Conservation (phyloP, 1,140 invertebrate genomes). For the Brachionus manjavacas region DNA sequence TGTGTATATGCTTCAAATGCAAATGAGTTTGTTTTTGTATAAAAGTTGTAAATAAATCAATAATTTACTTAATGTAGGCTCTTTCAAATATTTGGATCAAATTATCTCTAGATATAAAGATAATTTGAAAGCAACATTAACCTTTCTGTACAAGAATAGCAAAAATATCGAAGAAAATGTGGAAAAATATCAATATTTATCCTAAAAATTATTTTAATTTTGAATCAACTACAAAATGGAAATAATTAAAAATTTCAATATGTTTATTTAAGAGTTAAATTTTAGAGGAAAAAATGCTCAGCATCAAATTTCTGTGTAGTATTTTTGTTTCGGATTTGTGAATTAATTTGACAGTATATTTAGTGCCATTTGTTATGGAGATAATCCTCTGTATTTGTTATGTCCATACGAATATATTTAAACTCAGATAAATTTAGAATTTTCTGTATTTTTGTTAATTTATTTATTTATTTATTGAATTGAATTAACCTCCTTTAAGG, state of each 20-base stretch:
- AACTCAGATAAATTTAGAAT: background rate
- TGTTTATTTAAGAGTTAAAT: background rate
- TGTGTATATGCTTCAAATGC: background rate
- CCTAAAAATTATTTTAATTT: too few species aligned
- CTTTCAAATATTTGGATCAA: background rate
- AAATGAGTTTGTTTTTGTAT: background rate
- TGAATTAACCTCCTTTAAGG: too few species aligned
- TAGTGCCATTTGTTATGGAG: background rate
- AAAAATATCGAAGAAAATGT: too few species aligned
- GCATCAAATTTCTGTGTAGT: background rate
- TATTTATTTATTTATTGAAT: too few species aligned
- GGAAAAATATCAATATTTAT: too few species aligned
- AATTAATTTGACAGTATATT: background rate
- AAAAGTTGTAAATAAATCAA: background rate
- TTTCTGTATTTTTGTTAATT: background rate
- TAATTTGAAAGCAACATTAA: too few species aligned
- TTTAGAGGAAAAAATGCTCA: background rate
- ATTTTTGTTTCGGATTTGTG: background rate
- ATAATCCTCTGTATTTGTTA: background rate
- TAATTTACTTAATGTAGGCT: background rate
- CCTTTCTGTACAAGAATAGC: too few species aligned
- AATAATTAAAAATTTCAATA: background rate
- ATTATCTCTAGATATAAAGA: background rate
- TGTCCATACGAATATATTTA: background rate
- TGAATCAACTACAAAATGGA: too few species aligned